Evolutionary conservation across 2,797 vertebrate genomes (phyloP), one percentile per base, ranked within the genome.

Genomic region (Chelon auratus): DNA sequence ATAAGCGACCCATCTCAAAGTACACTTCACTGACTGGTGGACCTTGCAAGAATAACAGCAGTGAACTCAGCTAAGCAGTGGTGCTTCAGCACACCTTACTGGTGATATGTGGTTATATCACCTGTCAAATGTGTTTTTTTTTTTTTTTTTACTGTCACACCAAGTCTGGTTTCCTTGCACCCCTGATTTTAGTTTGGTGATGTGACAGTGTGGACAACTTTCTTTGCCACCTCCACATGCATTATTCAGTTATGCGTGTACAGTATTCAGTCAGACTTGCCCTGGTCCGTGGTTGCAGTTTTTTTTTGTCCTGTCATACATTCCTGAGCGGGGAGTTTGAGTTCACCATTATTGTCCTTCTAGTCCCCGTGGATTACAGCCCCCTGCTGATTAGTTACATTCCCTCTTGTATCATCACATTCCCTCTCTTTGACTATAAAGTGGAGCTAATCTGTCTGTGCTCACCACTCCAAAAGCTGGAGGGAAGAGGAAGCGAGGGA

Each of bases 371-470:
- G 78, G 80, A 82, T 85, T 82, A 82, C 62, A 64, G 59, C 30
- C 67, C 67, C 55, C 79, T 84, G 87, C 86, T 90, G 90, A 91
- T 86, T 75, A 72, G 81, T 82, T 70, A 72, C 82, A 88, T 91
- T 88, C 78, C 72, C 59, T 53, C 55, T 74, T 30, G 68, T 77
- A 82, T 87, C 84, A 87, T 90, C 84, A 89, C 78, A 85, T 87
- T 89, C 82, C 60, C 36, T 33, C 57, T 37, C 70, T 84, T 72
- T 78, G 56, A 75, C 57, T 53, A 36, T 59, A 48, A 65, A 73
- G 72, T 72, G 62, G 69, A 59, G 55, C 59, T 80, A 77, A 82
- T 82, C 79, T 72, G 62, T 42, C 43, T 17, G 7, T 15, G 72
- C 47, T 71, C 8, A 4, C 37, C 52, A 57, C 56, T 62, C 76